Evolutionary conservation across 2,888 invertebrate species (phyloP).

Genomic region (Trypoxylon attenuatum): DNA sequence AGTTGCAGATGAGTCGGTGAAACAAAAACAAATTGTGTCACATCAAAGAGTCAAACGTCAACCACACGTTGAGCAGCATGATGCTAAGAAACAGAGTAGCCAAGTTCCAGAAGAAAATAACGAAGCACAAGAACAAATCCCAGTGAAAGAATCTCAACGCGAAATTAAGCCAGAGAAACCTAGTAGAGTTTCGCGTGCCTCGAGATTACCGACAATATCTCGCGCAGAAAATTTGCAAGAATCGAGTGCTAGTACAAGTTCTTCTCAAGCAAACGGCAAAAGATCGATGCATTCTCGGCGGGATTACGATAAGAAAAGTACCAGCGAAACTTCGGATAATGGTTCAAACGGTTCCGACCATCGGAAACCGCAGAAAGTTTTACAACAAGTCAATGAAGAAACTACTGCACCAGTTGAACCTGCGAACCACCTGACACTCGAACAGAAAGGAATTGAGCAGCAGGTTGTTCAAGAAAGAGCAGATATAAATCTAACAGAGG

Average conservation of each 20-base stretch:
- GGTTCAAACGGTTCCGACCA: neutral
- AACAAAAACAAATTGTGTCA: constrained; percentile 30
- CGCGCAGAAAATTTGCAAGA: constrained; percentile 36
- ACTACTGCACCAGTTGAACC: no score
- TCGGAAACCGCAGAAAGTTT: neutral
- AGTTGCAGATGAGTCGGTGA: constrained; percentile 26
- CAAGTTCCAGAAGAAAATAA: constrained; percentile 17
- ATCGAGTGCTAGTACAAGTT: constrained; percentile 32
- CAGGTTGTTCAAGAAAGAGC: no score
- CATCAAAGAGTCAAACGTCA: constrained; percentile 49
- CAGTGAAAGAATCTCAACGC: constrained; percentile 12
- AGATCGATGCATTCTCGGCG: constrained; percentile 4
- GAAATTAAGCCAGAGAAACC: constrained; percentile 20
- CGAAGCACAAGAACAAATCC: constrained; percentile 18
- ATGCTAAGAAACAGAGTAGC: constrained; percentile 19
- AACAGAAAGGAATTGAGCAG: no score
- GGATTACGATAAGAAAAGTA: constrained; percentile 27
- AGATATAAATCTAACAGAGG: no score
- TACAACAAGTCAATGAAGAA: constrained; percentile 3
- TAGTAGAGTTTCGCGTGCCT: constrained; percentile 1
- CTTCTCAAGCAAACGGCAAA: constrained; percentile 24
- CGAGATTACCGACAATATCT: constrained; percentile 18
- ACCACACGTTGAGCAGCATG: constrained; percentile 40
- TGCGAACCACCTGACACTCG: no score
- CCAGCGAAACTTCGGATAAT: constrained; percentile 23